phyloP scores from a whole-genome alignment of 2,797 vertebrate species.

The Platyrinchus mystaceus region DNA sequence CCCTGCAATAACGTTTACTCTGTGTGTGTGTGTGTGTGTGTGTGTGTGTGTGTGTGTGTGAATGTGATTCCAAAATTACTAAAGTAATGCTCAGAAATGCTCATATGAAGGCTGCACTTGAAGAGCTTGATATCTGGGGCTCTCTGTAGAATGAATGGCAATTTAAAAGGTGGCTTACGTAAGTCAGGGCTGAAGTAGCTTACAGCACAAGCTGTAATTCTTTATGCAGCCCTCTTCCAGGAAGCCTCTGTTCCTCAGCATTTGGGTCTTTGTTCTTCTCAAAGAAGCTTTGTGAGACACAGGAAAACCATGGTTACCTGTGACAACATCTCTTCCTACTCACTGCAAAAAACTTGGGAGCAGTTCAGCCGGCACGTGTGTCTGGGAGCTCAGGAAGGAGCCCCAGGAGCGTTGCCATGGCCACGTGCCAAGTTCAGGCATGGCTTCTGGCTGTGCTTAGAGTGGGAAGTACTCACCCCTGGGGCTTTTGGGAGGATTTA shows the following conservation, averaged over 20 bases:
- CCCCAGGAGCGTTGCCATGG: not conserved
- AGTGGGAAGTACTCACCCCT: not conserved
- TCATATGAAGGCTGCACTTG: not conserved
- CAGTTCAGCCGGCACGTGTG: not conserved
- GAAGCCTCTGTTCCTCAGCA: not conserved
- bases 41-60: not conserved
- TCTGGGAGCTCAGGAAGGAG: not conserved
- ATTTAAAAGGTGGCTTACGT: not conserved
- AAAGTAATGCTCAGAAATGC: not conserved
- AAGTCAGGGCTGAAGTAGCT: not conserved
- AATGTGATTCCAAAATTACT: not conserved
- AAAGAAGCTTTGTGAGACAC: constrained; percentile 3
- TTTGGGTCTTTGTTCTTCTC: constrained; percentile 57
- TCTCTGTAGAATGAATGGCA: not conserved
- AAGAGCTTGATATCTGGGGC: not conserved
- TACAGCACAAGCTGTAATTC: constrained; percentile 22
- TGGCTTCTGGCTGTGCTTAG: not conserved
- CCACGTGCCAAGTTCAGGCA: fast-evolving
- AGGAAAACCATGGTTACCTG: constrained; percentile 73
- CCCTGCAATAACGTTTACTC: not conserved
- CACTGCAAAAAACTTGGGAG: constrained; percentile 31
- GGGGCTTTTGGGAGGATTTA: not conserved
- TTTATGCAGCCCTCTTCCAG: not conserved
- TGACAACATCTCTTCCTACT: constrained; percentile 68
- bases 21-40: not conserved